Base-by-base conservation (phyloP, 2,888 invertebrate genomes). In the Mythimna lalbum region DNA sequence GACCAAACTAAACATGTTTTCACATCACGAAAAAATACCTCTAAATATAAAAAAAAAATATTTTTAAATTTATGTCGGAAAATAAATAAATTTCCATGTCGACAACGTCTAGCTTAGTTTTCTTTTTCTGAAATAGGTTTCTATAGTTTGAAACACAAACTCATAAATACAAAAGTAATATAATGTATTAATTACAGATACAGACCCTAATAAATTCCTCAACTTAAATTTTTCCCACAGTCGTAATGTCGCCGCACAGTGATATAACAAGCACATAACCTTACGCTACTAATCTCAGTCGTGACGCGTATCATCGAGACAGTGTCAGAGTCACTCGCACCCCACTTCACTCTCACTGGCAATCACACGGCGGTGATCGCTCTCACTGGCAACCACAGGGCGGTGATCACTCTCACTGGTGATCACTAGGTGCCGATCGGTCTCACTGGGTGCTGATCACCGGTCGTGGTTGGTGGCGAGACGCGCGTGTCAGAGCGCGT, bases 401-500 rank as follows among this genome's bases (percentile, higher is more conserved):
- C 31, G 39, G 61, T 63, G 63, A 68, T 69, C 74, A 69, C 64
- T 60, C 21, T 56, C 74, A 65, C 76, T 56, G 63, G 65, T 52
- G 43, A 14, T 43, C 72, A 59, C 63, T 62, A 39, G 36, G 17
- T 50, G 53, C 64, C 61, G 60, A 70, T 59, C 69, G 59, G 49
- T 60, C 10, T 50, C 65, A 59, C 63, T 62, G 55, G 47, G 10
- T 55, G 53, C 66, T 63, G 60, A 72, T 88, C 88, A 88, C 85
- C 88, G 86, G 79, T 88, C 87, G 82, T 87, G 87, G 77, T 84
- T 85, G 82, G 86, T 83, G 80, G 76, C 79, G 74, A 73, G 80
- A 33, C 61, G 67, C 77, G 76, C 73, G 79, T 78, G 95, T 95
- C 95, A 95, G 87, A 95, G 95, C 65, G 95, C 95, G 74, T 94